Evolutionary conservation across 2,797 vertebrate genomes (phyloP), one percentile per base, ranked within the genome.

Genomic region (Sebastiscus tertius): DNA sequence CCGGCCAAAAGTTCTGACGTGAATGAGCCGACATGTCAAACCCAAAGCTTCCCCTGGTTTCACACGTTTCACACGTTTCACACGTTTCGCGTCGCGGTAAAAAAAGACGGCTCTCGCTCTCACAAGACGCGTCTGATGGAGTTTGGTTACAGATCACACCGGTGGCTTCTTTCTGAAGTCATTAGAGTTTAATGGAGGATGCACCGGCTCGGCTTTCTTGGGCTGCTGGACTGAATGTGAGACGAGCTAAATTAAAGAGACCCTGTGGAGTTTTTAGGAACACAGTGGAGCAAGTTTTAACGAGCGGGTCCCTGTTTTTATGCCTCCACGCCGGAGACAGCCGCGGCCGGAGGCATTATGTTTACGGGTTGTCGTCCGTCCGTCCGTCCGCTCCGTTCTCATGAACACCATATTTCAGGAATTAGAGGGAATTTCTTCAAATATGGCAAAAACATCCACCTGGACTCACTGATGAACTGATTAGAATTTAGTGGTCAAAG

Each of bases 1-100:
- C 24, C 24, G 74, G 82, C 83, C 80, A 87, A 84, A 42, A 80
- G 65, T 56, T 56, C 68, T 77, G 78, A 77, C 68, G 36, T 49
- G 69, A 79, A 71, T 36, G 82, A 87, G 90, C 72, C 77, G 76
- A 75, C 18, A 8, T 69, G 81, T 88, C 87, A 81, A 77, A 86
- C 54, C 72, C 34, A 88, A 75, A 82, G 60, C 68, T 70, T 83
- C 62, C 71, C 27, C 72, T 70, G 52, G 60, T 77, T 75, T 65
- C 61, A 72, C 73, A 24, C 22, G 39, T 71, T 79, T 65, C 61
- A 72, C 73, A 24, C 22, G 39, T 71, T 79, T 65, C 61, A 72
- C 73, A 24, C 22, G 39, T 71, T 79, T 46, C 72, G 14, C 9
- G 27, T 55, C 13, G 6, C 5, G 26, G 26, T 14, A 27, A 58